Evolutionary conservation across 2,888 invertebrate species (phyloP), one percentile per base, ranked within the genome.

Genomic region (Blastobasis lacticolella): DNA sequence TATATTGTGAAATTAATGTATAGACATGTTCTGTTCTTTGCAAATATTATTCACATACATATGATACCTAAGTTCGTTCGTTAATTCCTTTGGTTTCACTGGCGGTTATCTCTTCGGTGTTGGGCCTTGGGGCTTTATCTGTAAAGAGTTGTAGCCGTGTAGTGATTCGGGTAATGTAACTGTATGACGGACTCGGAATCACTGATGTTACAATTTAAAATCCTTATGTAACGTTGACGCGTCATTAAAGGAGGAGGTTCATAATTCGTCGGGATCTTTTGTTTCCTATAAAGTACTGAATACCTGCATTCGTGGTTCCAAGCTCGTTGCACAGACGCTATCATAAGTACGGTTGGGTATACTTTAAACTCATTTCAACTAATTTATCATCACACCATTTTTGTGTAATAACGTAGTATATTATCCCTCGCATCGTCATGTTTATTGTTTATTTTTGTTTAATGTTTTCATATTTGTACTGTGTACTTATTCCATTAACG

Each of bases 401-500:
- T 69, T 75, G 72, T 80, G 54, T 53, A 65, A 52, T 64, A 78
- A 71, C 73, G 58, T 78, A 71, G 73, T 74, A 58, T 79, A 62
- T 72, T 73, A 58, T 56, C 55, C 61, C 59, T 71, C 60, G 59
- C 61, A 61, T 57, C 61, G 59, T 75, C 70, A 75, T 74, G 6
- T 42, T 23, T 23, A 23, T 23, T 23, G 23, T 74, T 60, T 64
- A 69, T 70, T 70, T 76, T 77, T 74, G 76, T 72, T 78, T 75
- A n/a, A 77, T 84, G 79, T 77, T 80, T 72, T 75, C 80, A 81
- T 82, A 72, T 76, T 23, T 82, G 71, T 87, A 86, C 82, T 84
- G 85, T 87, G 85, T 87, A 86, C 86, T 85, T 88, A 87, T 83
- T 78, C 77, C 78, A 85, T 82, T 81, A 80, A 83, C 75, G 78